Evolutionary conservation across 35 echinoderm and acorn worm genomes (phyloP).

Genomic region (Stichopus chloronotus): DNA sequence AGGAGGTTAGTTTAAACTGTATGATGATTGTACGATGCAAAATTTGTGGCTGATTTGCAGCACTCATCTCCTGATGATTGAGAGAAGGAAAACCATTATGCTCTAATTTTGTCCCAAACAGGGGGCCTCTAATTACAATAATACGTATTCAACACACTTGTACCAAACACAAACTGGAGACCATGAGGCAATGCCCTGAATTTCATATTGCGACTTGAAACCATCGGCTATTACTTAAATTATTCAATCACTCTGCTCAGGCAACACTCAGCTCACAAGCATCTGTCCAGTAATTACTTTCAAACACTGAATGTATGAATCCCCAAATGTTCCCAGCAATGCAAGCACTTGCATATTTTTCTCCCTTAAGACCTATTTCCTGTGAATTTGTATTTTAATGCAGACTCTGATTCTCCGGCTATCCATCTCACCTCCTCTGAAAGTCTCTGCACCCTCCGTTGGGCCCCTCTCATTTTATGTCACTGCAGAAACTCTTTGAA

Average conservation of each 20-base stretch:
- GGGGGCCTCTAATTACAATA: constrained; percentile 33
- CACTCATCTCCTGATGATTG: neutral
- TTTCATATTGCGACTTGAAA: constrained; percentile 18
- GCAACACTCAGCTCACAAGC: constrained; percentile 44
- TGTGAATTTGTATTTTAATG: constrained; percentile 62
- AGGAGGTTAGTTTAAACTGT: no score
- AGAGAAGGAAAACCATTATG: neutral
- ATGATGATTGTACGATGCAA: no score
- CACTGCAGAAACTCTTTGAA: constrained; percentile 42
- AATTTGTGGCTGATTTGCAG: neutral
- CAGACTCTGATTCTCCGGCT: constrained; percentile 35
- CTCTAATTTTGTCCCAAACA: neutral
- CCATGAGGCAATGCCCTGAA: constrained; percentile 42
- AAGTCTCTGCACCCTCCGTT: neutral
- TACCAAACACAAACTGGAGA: constrained; percentile 19
- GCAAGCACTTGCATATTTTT: constrained; percentile 28
- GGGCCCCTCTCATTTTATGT: constrained; percentile 54
- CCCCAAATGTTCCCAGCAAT: constrained; percentile 49
- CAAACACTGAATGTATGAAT: constrained; percentile 55
- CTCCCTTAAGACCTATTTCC: constrained; percentile 50
- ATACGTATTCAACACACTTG: constrained; percentile 33
- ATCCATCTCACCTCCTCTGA: constrained; percentile 35
- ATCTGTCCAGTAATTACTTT: constrained; percentile 41
- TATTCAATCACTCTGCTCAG: constrained; percentile 32
- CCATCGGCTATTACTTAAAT: constrained; percentile 42